phyloP scores from a whole-genome alignment of 2,113 vertebrate species.

The Butorides virescens region DNA sequence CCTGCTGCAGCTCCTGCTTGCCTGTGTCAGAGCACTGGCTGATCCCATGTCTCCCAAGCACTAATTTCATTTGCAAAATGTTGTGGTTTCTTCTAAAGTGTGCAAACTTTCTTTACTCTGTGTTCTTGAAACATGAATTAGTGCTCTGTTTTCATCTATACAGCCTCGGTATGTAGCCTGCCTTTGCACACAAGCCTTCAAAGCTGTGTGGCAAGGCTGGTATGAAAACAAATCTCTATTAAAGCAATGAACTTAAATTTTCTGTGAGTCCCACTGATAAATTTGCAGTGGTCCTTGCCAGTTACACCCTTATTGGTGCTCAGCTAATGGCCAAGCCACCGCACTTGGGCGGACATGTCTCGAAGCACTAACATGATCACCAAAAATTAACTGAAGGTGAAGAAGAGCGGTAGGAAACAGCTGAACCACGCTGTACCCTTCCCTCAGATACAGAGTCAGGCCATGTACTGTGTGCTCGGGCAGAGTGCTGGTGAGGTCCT shows the following conservation, averaged over 20 bases:
- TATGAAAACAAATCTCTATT: not conserved
- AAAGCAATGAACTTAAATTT: not conserved
- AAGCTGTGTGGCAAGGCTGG: not conserved
- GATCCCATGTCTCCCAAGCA: slow-evolving; percentile 19
- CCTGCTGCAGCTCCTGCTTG: not conserved
- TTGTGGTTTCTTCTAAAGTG: not conserved
- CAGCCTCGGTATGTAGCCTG: not conserved
- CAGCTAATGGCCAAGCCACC: not conserved
- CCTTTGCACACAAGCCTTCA: not conserved
- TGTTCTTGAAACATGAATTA: slow-evolving; percentile 13
- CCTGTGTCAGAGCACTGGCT: not conserved
- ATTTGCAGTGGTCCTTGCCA: not conserved
- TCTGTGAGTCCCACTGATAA: not conserved
- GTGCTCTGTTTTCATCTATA: not conserved
- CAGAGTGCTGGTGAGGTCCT: not conserved
- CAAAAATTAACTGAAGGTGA: not conserved
- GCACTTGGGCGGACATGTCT: not conserved
- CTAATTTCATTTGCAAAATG: slow-evolving; percentile 48
- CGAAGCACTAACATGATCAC: not conserved
- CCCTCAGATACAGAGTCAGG: not conserved
- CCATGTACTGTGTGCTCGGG: not conserved
- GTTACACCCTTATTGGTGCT: not conserved
- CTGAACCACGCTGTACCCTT: not conserved
- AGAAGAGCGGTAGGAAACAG: not conserved
- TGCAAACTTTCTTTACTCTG: slow-evolving; percentile 25